Conservation (phyloP, 1,140 invertebrate genomes). For the Temnothorax curvispinosus region DNA sequence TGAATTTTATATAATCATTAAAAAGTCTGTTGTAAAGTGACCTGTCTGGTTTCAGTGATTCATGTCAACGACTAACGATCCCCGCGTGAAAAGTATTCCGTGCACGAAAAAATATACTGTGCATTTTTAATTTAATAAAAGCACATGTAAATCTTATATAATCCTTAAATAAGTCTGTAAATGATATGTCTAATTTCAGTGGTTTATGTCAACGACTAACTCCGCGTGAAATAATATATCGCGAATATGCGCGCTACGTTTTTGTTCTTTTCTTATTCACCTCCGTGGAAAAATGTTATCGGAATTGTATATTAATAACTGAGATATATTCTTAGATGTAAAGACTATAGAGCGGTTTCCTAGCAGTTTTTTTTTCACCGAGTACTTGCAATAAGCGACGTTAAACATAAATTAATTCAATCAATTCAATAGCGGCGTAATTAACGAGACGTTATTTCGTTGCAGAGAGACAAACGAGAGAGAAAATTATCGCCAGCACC, state of each 20-base stretch:
- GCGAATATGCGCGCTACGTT: neutral
- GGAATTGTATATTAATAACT: slow-evolving; percentile 36
- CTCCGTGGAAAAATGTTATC: neutral
- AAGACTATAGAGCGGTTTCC: neutral
- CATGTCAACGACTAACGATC: neutral
- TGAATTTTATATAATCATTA: neutral
- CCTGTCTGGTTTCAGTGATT: neutral
- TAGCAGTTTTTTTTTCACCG: neutral
- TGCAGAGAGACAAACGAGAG: slow-evolving; percentile 54
- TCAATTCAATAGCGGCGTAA: neutral
- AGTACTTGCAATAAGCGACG: neutral
- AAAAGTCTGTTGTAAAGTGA: neutral
- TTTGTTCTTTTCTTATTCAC: slow-evolving; percentile 8
- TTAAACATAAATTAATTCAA: neutral
- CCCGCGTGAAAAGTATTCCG: neutral
- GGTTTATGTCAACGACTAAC: neutral
- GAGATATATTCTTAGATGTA: slow-evolving; percentile 30
- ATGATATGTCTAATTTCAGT: neutral
- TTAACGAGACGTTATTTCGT: slow-evolving; percentile 5
- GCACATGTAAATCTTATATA: neutral
- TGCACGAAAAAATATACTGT: neutral
- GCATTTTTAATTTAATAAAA: neutral
- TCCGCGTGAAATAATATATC: neutral
- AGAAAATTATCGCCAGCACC: slow-evolving; percentile 63
- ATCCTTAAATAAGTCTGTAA: neutral